Conservation (phyloP, 2,113 vertebrate species). For the Otocyon megalotis region DNA sequence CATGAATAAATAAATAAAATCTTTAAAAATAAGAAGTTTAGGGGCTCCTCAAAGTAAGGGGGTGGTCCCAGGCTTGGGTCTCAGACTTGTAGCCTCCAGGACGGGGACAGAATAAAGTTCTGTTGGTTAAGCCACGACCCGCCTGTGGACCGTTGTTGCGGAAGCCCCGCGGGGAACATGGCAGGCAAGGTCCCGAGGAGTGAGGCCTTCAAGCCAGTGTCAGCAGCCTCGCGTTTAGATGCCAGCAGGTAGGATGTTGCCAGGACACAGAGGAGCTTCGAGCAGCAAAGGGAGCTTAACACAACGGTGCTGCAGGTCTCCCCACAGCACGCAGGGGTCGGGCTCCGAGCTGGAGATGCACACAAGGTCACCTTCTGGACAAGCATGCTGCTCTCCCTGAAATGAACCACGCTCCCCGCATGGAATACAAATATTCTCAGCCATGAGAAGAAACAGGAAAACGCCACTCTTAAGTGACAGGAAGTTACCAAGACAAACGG, state of each 20-base stretch:
- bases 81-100: background rate
- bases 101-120: rapidly evolving
- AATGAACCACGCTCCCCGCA: rapidly evolving
- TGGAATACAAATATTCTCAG: too few relatives aligned
- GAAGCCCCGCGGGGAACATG: background rate
- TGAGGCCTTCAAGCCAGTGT: rapidly evolving
- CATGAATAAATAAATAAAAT: too few relatives aligned
- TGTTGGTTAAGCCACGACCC: rapidly evolving
- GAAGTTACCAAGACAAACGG: background rate
- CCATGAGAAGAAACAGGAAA: background rate
- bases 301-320: rapidly evolving
- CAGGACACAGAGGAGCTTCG: rapidly evolving
- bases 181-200: background rate
- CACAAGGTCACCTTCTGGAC: rapidly evolving
- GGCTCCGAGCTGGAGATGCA: too few relatives aligned
- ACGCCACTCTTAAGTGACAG: background rate
- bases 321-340: background rate
- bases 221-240: too few relatives aligned
- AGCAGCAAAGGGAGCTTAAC: rapidly evolving
- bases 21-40: too few relatives aligned
- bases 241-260: rapidly evolving
- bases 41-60: too few relatives aligned
- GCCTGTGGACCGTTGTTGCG: rapidly evolving
- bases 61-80: too few relatives aligned
- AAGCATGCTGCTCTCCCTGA: rapidly evolving